Percentiles rank a stretch among this genome's conserved stretches.
Conservation (phyloP, 2,113 vertebrate genomes). For the Festucalex cinctus region DNA sequence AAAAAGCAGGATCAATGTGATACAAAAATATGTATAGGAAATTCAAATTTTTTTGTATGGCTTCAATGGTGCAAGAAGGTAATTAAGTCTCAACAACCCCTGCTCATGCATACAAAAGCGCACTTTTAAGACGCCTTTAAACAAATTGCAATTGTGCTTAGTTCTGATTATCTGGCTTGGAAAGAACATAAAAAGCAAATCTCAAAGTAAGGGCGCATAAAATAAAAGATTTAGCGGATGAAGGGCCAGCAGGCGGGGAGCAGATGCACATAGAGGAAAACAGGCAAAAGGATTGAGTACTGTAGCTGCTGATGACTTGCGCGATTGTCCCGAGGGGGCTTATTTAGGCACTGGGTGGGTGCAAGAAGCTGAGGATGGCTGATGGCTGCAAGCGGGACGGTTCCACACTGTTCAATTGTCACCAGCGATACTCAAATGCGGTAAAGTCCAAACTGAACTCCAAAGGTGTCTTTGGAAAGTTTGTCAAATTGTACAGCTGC, state of each 20-base stretch:
- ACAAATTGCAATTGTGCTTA: conserved; percentile 35
- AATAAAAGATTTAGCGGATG: conserved; percentile 60
- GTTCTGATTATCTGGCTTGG: conserved; percentile 27
- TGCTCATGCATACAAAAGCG: conserved; percentile 19
- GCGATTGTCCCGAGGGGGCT: conserved; percentile 49
- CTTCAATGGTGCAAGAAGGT: conserved; percentile 65
- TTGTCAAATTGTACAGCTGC: conserved; percentile 17
- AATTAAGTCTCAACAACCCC: conserved; percentile 49
- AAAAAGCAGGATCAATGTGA: conserved; percentile 51
- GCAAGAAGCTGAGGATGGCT: conserved; percentile 49
- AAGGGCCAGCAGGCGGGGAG: conserved; percentile 30
- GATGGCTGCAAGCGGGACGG: conserved; percentile 43
- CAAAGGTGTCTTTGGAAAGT: conserved; percentile 26
- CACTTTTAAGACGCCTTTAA: conserved; percentile 5
- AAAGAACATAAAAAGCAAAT: conserved; percentile 7
- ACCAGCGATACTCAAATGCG: conserved; percentile 26
- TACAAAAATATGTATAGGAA: conserved; percentile 72
- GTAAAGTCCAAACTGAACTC: conserved; percentile 37
- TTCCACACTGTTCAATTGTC: conserved; percentile 39
- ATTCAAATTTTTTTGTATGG: conserved; percentile 69
- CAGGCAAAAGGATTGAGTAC: conserved; percentile 44
- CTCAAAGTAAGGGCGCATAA: conserved; percentile 26
- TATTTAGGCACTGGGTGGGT: conserved; percentile 67
- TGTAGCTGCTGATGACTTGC: conserved; percentile 60
- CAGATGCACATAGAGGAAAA: conserved; percentile 49